Base-by-base conservation (phyloP, 2,113 vertebrate genomes). In the Bungarus multicinctus region DNA sequence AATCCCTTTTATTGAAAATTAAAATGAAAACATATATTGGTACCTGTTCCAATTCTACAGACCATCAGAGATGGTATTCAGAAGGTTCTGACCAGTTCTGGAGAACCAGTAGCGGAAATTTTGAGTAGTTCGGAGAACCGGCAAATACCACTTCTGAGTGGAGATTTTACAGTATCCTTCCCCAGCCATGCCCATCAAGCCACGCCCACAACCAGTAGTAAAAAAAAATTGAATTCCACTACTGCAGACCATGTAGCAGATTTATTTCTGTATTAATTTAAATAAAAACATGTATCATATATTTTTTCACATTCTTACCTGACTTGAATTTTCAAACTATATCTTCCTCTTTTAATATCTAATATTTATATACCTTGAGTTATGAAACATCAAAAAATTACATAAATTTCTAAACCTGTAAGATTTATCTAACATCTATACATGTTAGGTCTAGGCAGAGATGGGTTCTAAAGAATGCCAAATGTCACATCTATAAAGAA, bases 1-100 rank as follows among this genome's bases (percentile, higher is more conserved):
- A 47, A 18, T 57, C n/a, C 95, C 34, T 74, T 45, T 93, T 88
- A 90, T 58, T 14, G 64, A 91, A 93, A 93, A 94, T 94, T 14
- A 90, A 91, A 57, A 2, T 94, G 18, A 90, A 91, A 57, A 2
- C 60, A 89, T 88, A 91, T 57, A 4, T 86, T 52, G 3, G 2
- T 7, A 90, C 8, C 92, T 95, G 64, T 53, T 89, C 55, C 45
- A 47, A 92, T 11, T 1, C 5, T 93, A 0, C 53, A 95, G 55
- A 30, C 22, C 25, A 23, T 30, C 47, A 47, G 47, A 47, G 47
- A 7, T 47, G 47, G 47, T 47, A 47, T 47, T 47, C 47, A 47
- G 47, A 5, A 47, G 47, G 47, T 47, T 47, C 47, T 47, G 7
- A 47, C 47, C 7, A 47, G 47, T 47, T 47, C 47, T 47, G 47